phyloP scores from a whole-genome alignment of 2,113 vertebrate species.

The Bothrops jararaca region DNA sequence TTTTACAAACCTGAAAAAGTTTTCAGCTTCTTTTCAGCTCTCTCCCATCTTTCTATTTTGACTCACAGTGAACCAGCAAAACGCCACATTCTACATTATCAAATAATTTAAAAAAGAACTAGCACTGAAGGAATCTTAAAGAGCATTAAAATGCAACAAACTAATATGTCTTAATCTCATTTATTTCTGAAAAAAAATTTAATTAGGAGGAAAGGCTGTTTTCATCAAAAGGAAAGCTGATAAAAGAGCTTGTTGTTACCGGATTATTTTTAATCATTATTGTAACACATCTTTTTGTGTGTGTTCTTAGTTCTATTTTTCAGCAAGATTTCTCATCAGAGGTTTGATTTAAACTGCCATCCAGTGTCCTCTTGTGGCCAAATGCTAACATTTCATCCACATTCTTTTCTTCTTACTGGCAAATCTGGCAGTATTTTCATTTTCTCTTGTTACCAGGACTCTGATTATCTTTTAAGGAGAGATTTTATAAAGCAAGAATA shows the following conservation, averaged over 20 bases:
- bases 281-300: conserved; percentile 35
- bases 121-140: conserved; percentile 2
- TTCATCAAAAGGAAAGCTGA: conserved; percentile 44
- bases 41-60: neutral
- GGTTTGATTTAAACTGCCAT: conserved; percentile 36
- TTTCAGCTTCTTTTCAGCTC: neutral
- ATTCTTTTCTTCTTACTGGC: neutral
- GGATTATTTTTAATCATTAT: conserved; percentile 58
- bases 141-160: neutral
- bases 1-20: neutral
- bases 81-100: neutral
- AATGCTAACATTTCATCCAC: neutral
- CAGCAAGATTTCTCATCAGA: conserved; percentile 17
- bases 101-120: neutral
- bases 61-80: neutral
- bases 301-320: conserved; percentile 39
- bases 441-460: neutral
- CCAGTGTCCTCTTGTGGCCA: conserved; percentile 61
- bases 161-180: conserved; percentile 14
- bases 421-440: neutral
- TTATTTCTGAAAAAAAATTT: conserved; percentile 20
- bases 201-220: conserved; percentile 36
- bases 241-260: conserved; percentile 48
- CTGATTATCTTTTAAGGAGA: neutral
- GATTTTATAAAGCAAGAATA: neutral